Conservation (phyloP, 2,113 vertebrate species). For the Colaptes auratus region DNA sequence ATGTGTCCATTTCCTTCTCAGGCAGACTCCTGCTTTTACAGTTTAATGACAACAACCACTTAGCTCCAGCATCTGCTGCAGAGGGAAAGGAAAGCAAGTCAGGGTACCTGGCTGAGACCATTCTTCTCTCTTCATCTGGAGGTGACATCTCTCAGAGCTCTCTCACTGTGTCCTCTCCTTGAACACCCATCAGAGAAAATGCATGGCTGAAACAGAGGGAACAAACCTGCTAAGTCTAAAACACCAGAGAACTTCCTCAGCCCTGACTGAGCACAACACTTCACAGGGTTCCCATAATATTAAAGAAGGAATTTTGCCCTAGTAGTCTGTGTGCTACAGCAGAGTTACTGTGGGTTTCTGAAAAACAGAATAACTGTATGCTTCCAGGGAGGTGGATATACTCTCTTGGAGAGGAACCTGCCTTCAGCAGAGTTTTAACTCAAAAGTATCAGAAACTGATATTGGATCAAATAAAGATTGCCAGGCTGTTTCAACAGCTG, state of each 20-base stretch:
- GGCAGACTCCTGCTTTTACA: neutral
- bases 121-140: neutral
- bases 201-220: neutral
- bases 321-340: neutral
- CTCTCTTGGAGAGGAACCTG: neutral
- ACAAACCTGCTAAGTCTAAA: neutral
- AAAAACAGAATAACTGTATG: neutral
- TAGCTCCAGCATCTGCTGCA: neutral
- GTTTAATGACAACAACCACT: neutral
- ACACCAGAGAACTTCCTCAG: neutral
- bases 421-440: neutral
- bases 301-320: neutral
- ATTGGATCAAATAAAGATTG: neutral
- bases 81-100: neutral
- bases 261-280: neutral
- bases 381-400: neutral
- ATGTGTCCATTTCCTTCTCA: neutral
- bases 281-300: neutral
- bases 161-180: accelerated
- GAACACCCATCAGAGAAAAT: neutral
- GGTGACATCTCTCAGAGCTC: neutral
- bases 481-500: neutral
- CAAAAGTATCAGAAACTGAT: neutral
- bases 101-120: neutral
- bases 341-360: neutral